Evolutionary conservation across 2,888 invertebrate genomes (phyloP).

Genomic region (Chloromyia formosa): DNA sequence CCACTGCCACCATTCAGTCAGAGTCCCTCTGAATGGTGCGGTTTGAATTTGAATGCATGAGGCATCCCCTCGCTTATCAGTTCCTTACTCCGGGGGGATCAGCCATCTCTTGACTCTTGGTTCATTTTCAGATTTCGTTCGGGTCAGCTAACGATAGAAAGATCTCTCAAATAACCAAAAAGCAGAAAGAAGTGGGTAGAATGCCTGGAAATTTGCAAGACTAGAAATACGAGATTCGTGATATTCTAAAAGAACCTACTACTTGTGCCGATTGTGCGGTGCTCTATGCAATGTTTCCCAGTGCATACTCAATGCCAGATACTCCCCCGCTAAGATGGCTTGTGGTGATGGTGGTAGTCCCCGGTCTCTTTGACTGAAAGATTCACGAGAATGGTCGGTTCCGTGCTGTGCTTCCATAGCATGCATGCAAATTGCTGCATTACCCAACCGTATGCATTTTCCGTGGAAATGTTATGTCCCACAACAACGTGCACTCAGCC

Average conservation of each 20-base stretch:
- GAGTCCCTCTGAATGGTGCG: no score
- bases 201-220: constrained; percentile 16
- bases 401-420: neutral
- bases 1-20: constrained; percentile 15
- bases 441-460: constrained; percentile 9
- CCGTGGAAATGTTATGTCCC: constrained; percentile 5
- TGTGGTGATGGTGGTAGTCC: no score
- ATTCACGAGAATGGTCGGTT: neutral
- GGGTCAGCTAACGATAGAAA: constrained; percentile 19
- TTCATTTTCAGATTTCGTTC: constrained; percentile 20
- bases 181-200: no score
- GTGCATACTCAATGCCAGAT: no score
- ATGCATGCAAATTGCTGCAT: constrained; percentile 37
- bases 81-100: no score
- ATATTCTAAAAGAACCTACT: no score
- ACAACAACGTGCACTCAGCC: constrained; percentile 21
- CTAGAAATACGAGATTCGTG: no score
- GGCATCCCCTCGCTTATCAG: no score
- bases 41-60: no score
- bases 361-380: neutral
- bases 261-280: neutral
- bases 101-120: no score
- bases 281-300: neutral
- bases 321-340: constrained; percentile 16
- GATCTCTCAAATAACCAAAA: no score